Base-by-base conservation (phyloP, 2,888 invertebrate genomes). In the Geotrupes spiniger region DNA sequence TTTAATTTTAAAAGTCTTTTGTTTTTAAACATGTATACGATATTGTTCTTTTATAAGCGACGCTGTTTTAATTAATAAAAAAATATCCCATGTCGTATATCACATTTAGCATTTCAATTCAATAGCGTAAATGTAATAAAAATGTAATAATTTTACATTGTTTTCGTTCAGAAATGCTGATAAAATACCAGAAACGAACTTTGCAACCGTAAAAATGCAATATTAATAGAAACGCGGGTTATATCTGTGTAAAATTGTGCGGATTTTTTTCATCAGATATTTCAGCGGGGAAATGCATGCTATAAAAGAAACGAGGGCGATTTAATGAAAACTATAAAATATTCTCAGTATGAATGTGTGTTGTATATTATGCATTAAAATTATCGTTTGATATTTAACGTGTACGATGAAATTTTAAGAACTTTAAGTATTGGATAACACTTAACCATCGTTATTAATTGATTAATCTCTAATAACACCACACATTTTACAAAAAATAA, bases 141-240 rank as follows among this genome's bases (percentile, higher is more conserved):
- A 63, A 58, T 57, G 62, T 62, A 65, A 66, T 64, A 65, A 63
- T 64, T 65, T 65, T 67, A 66, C 66, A 66, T 66, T 66, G 66
- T 66, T 67, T 66, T 64, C 66, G 61, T 59, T 57, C 62, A 64
- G 63, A 65, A 66, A 65, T 64, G 63, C 63, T 65, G 63, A 64
- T 66, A 65, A 63, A 65, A 66, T 63, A 63, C 64, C 63, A 63
- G 63, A 63, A 64, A 64, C 64, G 64, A 63, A 65, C 57, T 63
- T 61, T 64, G 60, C 60, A 63, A 63, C 58, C 62, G 64, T 65
- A 65, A 66, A 66, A 66, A 65, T 63, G 62, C 65, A 66, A 66
- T 66, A 64, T 66, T 66, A 66, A 66, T 65, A 62, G 64, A 62
- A 63, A 62, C 61, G 59, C 63, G 57, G 60, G 60, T 58, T 59